Evolutionary conservation across 2,113 vertebrate genomes (phyloP), one percentile per base, ranked within the genome.

Genomic region (Catagonus wagneri): DNA sequence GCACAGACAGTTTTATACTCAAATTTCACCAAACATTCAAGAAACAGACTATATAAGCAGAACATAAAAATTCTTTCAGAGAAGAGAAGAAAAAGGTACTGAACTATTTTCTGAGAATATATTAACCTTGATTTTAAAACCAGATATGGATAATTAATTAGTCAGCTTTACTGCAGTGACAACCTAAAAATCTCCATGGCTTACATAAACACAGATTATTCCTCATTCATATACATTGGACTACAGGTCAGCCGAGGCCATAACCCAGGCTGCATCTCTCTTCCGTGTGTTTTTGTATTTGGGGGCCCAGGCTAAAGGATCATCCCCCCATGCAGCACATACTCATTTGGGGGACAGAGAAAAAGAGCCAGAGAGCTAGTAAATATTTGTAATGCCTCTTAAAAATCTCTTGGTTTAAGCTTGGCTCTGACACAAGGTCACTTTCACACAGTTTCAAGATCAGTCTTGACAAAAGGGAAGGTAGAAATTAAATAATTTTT

Each of bases 101-200:
- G 9, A 15, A 16, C 32, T n/a, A 78, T 88, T 90, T 94, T 68
- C 63, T 69, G 50, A 78, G 32, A 11, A 34, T 74, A 65, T 12
- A 84, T 94, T 83, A 95, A 68, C n/a, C 52, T 88, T 68, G 25
- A 89, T 60, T 96, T 61, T 78, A 94, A 94, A 95, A 69, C 11
- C 36, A 95, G 39, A 66, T 90, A 72, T 87, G 32, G 60, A 39
- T 92, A 61, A 95, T 76, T 83, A 65, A 88, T 81, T 63, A 87
- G 63, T 39, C 60, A 93, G 36, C 50, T 93, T 75, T 84, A 68
- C 25, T 72, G 15, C 50, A 8, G 22, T n/a, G 34, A 66, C 7
- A 72, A 90, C n/a, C 54, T 54, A 39, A 58, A 93, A 75, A 63
- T 83, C 66, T 94, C 85, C 25, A n/a, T 56, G 65, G 7, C 32